Percentiles rank a stretch among this genome's conserved stretches.
Conservation (phyloP, 2,113 vertebrate species). For the Solea solea region DNA sequence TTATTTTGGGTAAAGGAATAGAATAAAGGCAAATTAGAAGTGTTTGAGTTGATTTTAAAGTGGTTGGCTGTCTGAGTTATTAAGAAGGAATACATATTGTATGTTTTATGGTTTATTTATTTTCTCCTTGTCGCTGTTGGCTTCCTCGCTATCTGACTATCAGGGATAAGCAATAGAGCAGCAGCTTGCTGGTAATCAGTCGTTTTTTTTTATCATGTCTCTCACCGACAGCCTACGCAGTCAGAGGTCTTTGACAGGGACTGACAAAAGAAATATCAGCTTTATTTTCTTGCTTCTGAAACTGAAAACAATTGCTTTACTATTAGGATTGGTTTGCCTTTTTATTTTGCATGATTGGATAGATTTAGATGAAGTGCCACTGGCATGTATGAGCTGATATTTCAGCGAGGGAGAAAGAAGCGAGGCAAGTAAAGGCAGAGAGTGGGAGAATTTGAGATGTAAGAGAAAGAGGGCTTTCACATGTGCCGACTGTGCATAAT, state of each 20-base stretch:
- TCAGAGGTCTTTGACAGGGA: constrained; percentile 33
- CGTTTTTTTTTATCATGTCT: constrained; percentile 43
- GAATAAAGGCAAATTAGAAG: constrained; percentile 41
- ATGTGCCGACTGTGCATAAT: constrained; percentile 49
- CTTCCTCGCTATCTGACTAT: constrained; percentile 36
- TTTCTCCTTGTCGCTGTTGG: background rate
- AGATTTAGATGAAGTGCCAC: constrained; percentile 45
- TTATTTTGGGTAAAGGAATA: constrained; percentile 53
- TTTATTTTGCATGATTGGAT: constrained; percentile 41
- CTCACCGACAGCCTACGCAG: constrained; percentile 44
- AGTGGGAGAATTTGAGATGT: constrained; percentile 10
- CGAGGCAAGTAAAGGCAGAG: constrained; percentile 1
- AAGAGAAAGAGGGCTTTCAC: constrained; percentile 47
- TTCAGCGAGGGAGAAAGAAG: background rate
- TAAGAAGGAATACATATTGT: constrained; percentile 6
- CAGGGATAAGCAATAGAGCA: constrained; percentile 28
- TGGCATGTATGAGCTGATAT: constrained; percentile 28
- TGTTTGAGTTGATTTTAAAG: constrained; percentile 44
- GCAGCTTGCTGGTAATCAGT: constrained; percentile 34
- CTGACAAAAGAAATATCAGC: constrained; percentile 19
- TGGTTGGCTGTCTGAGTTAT: constrained; percentile 20
- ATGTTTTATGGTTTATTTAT: constrained; percentile 29
- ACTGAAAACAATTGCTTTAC: constrained; percentile 12
- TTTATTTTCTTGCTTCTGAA: constrained; percentile 26
- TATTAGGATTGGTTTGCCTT: background rate